A percentile compares a stretch with the other conserved stretches of the same genome.
These are phyloP conservation scores for Heliconius ismenius DNA, from an alignment of 2,888 invertebrate genomes.

Conservation along the genomic window DNA sequence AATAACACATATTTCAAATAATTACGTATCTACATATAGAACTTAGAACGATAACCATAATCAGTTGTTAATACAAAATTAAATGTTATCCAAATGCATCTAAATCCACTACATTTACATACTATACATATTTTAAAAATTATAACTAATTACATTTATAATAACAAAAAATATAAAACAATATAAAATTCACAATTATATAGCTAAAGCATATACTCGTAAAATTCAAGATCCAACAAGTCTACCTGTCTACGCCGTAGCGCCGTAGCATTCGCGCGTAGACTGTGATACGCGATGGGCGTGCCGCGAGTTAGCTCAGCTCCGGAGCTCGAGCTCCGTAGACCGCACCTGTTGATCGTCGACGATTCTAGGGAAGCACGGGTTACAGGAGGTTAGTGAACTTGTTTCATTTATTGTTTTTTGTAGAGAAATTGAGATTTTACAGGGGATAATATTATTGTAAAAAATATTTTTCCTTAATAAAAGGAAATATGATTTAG, in stretches of 20 bases:
- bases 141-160: background rate
- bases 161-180: background rate
- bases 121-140: too few relatives aligned
- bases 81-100: too few relatives aligned
- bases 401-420: slow-evolving; percentile 15
- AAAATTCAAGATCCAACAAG: slow-evolving; percentile 29
- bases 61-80: too few relatives aligned
- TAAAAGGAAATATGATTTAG: background rate
- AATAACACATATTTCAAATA: too few relatives aligned
- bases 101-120: too few relatives aligned
- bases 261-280: slow-evolving; percentile 71
- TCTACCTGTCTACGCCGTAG: slow-evolving; percentile 45
- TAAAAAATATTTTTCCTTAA: background rate
- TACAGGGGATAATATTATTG: background rate
- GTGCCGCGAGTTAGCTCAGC: slow-evolving; percentile 65
- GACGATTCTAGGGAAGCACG: slow-evolving; percentile 73
- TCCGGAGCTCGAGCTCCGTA: slow-evolving; percentile 65
- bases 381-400: slow-evolving; percentile 68
- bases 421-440: background rate
- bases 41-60: too few relatives aligned
- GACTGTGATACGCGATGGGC: slow-evolving; percentile 77
- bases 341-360: slow-evolving; percentile 78
- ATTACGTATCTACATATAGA: too few relatives aligned
- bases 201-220: background rate
- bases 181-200: background rate